Percentiles rank a stretch among this genome's conserved stretches.
phyloP scores from a whole-genome alignment of 1,140 invertebrate genomes.

The Anadara kagoshimensis region DNA sequence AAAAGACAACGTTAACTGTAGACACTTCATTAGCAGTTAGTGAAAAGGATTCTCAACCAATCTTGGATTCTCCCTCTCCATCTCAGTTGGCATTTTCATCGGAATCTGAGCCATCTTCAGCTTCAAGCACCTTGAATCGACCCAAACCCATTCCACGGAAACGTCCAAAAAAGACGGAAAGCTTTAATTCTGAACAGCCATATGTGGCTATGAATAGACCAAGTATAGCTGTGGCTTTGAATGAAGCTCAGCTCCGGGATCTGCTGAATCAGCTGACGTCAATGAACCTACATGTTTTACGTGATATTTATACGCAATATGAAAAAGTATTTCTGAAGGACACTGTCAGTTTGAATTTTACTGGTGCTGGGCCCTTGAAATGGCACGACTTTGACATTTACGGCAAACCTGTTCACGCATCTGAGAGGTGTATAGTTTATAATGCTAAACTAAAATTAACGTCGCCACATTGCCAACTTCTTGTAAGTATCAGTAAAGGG shows the following conservation, averaged over 20 bases:
- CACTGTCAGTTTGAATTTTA: slow-evolving; percentile 37
- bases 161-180: slow-evolving; percentile 51
- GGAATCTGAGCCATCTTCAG: slow-evolving; percentile 56
- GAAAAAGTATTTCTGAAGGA: slow-evolving; percentile 58
- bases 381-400: slow-evolving; percentile 68
- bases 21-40: background rate
- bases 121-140: slow-evolving; percentile 55
- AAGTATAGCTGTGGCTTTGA: slow-evolving; percentile 54
- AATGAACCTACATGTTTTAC: slow-evolving; percentile 58
- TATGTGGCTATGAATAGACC: slow-evolving; percentile 69
- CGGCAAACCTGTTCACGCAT: slow-evolving; percentile 63
- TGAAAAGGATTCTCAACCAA: slow-evolving; percentile 1
- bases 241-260: slow-evolving; percentile 61
- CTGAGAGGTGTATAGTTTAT: slow-evolving; percentile 65
- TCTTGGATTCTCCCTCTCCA: slow-evolving; percentile 38
- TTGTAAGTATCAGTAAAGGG: slow-evolving; percentile 50
- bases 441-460: slow-evolving; percentile 60
- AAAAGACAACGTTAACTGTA: slow-evolving; percentile 1
- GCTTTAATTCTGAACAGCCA: slow-evolving; percentile 57
- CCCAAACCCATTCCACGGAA: slow-evolving; percentile 60
- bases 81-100: slow-evolving; percentile 56
- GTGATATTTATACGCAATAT: slow-evolving; percentile 64
- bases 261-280: slow-evolving; percentile 58
- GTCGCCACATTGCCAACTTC: slow-evolving; percentile 60
- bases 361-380: slow-evolving; percentile 52